Conservation (phyloP, 1,140 invertebrate species). For the Musca domestica region DNA sequence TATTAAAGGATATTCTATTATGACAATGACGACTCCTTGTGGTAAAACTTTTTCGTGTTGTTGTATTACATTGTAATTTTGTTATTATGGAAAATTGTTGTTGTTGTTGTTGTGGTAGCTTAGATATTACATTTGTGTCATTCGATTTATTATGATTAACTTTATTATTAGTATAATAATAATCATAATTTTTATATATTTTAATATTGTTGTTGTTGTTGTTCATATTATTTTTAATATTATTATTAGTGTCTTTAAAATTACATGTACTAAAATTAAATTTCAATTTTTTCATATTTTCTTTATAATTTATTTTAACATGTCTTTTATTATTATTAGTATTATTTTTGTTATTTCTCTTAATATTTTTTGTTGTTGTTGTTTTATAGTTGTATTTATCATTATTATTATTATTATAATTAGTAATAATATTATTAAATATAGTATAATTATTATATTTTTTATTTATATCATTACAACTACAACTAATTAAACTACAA, state of each 20-base stretch:
- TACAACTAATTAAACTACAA: slow-evolving; percentile 3
- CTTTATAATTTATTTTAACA: slow-evolving; percentile 4
- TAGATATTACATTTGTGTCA: neutral
- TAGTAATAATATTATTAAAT: neutral
- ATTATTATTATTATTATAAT: slow-evolving; percentile 1
- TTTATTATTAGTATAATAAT: neutral
- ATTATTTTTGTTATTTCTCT: neutral
- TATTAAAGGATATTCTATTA: too few relatives aligned
- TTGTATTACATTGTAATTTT: slow-evolving; percentile 1
- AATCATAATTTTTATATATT: slow-evolving; percentile 4
- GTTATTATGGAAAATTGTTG: neutral
- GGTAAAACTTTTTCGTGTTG: neutral
- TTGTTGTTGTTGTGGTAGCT: neutral
- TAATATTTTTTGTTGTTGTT: neutral
- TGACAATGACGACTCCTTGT: too few relatives aligned
- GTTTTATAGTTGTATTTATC: slow-evolving; percentile 2
- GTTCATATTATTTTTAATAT: slow-evolving; percentile 7
- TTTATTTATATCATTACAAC: slow-evolving; percentile 15
- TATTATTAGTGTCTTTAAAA: slow-evolving; percentile 20
- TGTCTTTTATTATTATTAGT: neutral
- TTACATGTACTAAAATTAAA: slow-evolving; percentile 35
- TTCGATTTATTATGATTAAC: neutral
- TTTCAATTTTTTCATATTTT: slow-evolving; percentile 15
- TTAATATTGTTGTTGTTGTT: slow-evolving; percentile 6
- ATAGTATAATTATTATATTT: slow-evolving; percentile 1